Evolutionary conservation across 2,113 vertebrate species (phyloP).

Genomic region (Centrocercus urophasianus): DNA sequence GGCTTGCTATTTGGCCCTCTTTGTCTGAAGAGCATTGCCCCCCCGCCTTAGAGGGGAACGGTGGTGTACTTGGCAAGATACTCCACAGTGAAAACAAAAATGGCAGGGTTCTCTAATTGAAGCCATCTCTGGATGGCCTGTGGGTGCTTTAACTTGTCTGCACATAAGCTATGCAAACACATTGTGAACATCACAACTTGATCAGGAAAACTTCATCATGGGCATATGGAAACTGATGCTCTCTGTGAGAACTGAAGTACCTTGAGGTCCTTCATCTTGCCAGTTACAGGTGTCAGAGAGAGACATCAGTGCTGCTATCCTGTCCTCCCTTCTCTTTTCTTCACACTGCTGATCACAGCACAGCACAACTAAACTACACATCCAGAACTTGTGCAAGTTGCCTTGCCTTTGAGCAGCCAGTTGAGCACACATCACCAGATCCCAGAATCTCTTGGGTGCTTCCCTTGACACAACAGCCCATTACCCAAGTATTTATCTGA

Average conservation of each 20-base stretch:
- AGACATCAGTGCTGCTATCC: neutral
- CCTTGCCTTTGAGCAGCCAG: fast-evolving
- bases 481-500: neutral
- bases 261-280: neutral
- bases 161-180: neutral
- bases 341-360: neutral
- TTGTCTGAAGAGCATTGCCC: neutral
- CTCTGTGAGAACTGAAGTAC: neutral
- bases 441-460: fast-evolving
- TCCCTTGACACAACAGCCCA: neutral
- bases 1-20: neutral
- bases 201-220: neutral
- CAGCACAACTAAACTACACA: neutral
- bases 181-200: neutral
- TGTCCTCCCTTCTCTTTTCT: neutral
- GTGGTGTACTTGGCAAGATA: neutral
- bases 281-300: neutral
- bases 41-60: neutral
- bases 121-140: neutral
- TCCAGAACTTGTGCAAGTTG: neutral
- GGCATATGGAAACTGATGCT: neutral
- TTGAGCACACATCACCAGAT: neutral
- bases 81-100: neutral
- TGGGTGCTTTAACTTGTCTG: neutral
- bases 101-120: neutral